Percentiles rank a stretch among this genome's conserved stretches.
These are phyloP conservation scores for Sinocyclocheilus anshuiensis DNA, from an alignment of 2,113 vertebrate genomes.

Conservation along the genomic window DNA sequence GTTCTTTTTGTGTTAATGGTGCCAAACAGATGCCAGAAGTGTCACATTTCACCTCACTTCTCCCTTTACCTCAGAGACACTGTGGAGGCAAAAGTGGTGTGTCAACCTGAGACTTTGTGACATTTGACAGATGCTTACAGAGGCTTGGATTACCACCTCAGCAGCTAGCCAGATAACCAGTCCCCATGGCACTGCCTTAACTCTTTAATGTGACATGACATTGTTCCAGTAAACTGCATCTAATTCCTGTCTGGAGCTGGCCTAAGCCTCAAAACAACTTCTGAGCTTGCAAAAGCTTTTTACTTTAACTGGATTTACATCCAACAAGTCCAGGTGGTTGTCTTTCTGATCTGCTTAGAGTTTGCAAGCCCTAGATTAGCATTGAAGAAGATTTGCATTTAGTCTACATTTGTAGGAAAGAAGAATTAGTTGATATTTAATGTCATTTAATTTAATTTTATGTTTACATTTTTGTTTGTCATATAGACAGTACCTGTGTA, in stretches of 20 bases:
- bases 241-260: slow-evolving; percentile 27
- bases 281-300: slow-evolving; percentile 36
- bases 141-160: slow-evolving; percentile 7
- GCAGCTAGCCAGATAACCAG: slow-evolving; percentile 24
- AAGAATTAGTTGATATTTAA: neutral
- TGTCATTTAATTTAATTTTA: neutral
- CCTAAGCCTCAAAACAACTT: slow-evolving; percentile 36
- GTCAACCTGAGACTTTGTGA: slow-evolving; percentile 17
- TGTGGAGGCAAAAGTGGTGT: neutral
- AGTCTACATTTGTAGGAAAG: slow-evolving; percentile 1
- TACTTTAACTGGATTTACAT: slow-evolving; percentile 47
- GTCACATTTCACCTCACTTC: slow-evolving; percentile 17
- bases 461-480: neutral
- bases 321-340: slow-evolving; percentile 39
- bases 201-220: slow-evolving; percentile 9
- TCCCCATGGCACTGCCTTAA: neutral
- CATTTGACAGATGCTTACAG: slow-evolving; percentile 39
- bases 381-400: slow-evolving; percentile 19
- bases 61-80: neutral
- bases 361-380: slow-evolving; percentile 27
- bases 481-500: neutral
- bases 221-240: slow-evolving; percentile 39
- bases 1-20: neutral
- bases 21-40: slow-evolving; percentile 23
- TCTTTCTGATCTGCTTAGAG: slow-evolving; percentile 39